Percentiles rank a stretch among this genome's conserved stretches.
phyloP scores from a whole-genome alignment of 2,113 vertebrate genomes.

The Protobothrops flavoviridis region DNA sequence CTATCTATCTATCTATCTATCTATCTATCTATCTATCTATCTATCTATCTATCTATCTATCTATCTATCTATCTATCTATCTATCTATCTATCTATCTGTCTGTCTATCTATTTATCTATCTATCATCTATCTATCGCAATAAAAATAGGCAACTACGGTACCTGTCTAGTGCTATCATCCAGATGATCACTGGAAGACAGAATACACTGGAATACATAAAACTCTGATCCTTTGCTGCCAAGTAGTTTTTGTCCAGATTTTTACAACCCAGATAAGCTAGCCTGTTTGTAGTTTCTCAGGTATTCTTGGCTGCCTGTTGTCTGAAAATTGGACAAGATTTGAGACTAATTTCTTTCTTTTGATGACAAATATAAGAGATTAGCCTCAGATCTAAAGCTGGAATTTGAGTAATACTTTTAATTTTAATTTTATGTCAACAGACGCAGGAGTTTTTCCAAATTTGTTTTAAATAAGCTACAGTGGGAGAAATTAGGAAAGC shows the following conservation, averaged over 20 bases:
- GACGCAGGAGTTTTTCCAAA: not conserved
- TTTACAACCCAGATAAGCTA: not conserved
- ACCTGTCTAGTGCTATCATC: too few species aligned
- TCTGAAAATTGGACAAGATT: not conserved
- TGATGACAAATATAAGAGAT: not conserved
- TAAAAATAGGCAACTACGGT: too few species aligned
- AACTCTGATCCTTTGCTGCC: not conserved
- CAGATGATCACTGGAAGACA: not conserved
- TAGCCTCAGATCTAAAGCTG: not conserved
- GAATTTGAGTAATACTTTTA: not conserved
- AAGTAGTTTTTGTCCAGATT: not conserved
- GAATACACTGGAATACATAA: not conserved
- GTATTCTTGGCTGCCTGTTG: not conserved
- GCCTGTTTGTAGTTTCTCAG: not conserved
- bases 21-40: too few species aligned
- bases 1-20: too few species aligned
- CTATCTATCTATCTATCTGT: too few species aligned
- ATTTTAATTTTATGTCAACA: not conserved
- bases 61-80: too few species aligned
- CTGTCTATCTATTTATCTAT: too few species aligned
- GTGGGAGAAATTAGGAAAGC: not conserved
- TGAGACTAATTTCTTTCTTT: not conserved
- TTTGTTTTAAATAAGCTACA: not conserved
- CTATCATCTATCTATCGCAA: too few species aligned
- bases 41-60: too few species aligned